Evolutionary conservation across 2,888 invertebrate genomes (phyloP).

Genomic region (Eilema griseolum): DNA sequence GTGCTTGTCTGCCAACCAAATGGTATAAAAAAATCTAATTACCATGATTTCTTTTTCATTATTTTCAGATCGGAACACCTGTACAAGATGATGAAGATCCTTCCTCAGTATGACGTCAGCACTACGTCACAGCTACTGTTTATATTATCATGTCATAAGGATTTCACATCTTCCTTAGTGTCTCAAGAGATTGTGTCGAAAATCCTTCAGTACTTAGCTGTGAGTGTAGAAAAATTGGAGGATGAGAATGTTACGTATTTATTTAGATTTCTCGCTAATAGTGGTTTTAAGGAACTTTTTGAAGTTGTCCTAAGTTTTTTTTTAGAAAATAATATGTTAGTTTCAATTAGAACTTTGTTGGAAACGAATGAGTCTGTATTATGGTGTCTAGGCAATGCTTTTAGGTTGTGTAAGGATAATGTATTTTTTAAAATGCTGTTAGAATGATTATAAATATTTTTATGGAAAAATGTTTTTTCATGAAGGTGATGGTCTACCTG

Average conservation of each 20-base stretch:
- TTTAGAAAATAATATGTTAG: slow-evolving; percentile 45
- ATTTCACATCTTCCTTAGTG: slow-evolving; percentile 53
- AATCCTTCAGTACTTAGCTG: slow-evolving; percentile 49
- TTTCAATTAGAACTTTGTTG: slow-evolving; percentile 52
- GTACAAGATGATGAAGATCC: slow-evolving; percentile 50
- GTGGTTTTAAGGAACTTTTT: slow-evolving; percentile 49
- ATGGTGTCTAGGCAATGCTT: slow-evolving; percentile 77
- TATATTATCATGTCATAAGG: slow-evolving; percentile 69
- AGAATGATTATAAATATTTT: slow-evolving; percentile 21
- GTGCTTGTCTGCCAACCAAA: no score
- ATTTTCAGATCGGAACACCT: slow-evolving; percentile 68
- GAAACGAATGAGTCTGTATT: slow-evolving; percentile 54
- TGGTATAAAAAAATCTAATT: no score
- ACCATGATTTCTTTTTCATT: neutral
- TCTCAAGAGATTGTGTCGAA: slow-evolving; percentile 52
- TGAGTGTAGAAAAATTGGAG: slow-evolving; percentile 48
- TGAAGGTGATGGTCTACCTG: neutral
- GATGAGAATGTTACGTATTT: slow-evolving; percentile 58
- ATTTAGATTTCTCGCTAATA: slow-evolving; percentile 70
- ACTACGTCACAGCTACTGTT: slow-evolving; percentile 63
- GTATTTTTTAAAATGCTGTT: slow-evolving; percentile 53
- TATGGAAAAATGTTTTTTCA: neutral
- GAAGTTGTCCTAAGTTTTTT: slow-evolving; percentile 56
- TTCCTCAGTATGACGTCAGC: slow-evolving; percentile 46
- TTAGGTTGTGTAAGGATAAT: slow-evolving; percentile 55